These are phyloP conservation scores for Hydrochoerus hydrochaeris DNA, from an alignment of 2,113 vertebrate genomes.

Conservation along the genomic window DNA sequence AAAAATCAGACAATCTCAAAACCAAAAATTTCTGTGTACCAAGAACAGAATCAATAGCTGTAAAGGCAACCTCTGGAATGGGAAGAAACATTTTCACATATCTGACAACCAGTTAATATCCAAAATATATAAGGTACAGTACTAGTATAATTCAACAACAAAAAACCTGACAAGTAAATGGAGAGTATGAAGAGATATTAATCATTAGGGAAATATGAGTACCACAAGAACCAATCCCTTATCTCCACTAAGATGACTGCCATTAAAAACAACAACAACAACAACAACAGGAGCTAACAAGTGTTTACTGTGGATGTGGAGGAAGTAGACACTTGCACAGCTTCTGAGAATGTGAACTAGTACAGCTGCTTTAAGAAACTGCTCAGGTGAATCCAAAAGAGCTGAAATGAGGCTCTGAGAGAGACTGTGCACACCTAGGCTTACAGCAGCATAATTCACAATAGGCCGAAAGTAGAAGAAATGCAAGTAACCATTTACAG, in stretches of 20 bases:
- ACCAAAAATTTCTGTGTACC: background rate
- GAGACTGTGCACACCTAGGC: background rate
- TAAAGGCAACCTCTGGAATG: background rate
- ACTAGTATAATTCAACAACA: background rate
- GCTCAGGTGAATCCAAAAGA: background rate
- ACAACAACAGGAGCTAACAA: background rate
- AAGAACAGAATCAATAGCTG: background rate
- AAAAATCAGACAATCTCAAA: background rate
- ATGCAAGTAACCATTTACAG: background rate
- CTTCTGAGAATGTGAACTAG: background rate
- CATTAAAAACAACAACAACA: no score
- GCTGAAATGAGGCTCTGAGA: background rate
- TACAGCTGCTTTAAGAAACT: background rate
- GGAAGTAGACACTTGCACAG: background rate
- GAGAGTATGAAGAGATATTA: background rate
- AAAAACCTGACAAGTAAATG: background rate
- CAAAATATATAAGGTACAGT: background rate
- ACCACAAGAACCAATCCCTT: background rate
- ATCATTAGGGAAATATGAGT: background rate
- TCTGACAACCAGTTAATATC: background rate
- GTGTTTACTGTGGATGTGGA: background rate
- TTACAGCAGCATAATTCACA: background rate
- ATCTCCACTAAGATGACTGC: background rate
- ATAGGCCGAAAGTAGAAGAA: background rate
- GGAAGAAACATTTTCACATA: background rate